phyloP scores from a whole-genome alignment of 2,113 vertebrate species.

The Lophochroa leadbeateri region DNA sequence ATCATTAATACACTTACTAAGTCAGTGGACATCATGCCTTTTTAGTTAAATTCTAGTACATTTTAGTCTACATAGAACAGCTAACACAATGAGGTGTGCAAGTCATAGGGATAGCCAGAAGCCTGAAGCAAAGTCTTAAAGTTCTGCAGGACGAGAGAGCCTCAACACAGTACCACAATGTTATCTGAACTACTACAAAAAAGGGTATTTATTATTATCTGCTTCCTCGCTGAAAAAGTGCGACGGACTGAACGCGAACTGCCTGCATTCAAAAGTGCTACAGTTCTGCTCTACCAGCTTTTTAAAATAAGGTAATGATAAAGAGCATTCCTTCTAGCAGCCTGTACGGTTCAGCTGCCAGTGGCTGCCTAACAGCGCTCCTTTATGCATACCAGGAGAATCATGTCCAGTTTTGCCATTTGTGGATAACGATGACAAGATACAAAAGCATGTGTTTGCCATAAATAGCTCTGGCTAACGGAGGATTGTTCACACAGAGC shows the following conservation, averaged over 20 bases:
- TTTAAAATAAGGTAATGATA: constrained; percentile 54
- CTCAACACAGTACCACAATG: neutral
- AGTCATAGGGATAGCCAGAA: constrained; percentile 70
- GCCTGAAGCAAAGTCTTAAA: constrained; percentile 70
- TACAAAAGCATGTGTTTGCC: constrained; percentile 93
- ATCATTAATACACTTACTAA: constrained; percentile 50
- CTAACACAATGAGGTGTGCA: constrained; percentile 62
- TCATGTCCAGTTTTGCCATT: constrained; percentile 91
- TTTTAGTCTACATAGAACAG: constrained; percentile 68
- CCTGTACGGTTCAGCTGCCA: constrained; percentile 54
- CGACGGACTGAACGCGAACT: neutral
- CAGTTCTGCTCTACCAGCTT: constrained; percentile 11
- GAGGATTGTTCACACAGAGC: constrained; percentile 81
- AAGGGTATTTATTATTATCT: neutral
- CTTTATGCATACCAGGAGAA: constrained; percentile 81
- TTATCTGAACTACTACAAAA: neutral
- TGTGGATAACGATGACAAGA: constrained; percentile 94
- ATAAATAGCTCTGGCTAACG: constrained; percentile 91
- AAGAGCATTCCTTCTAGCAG: constrained; percentile 66
- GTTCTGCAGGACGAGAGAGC: constrained; percentile 64
- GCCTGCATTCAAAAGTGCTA: neutral
- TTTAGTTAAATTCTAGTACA: constrained; percentile 59
- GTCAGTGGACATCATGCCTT: constrained; percentile 68
- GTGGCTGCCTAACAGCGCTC: constrained; percentile 68
- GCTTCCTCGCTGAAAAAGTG: neutral